Percentiles rank a stretch among this genome's conserved stretches.
Conservation (phyloP, 2,113 vertebrate genomes). For the Paramisgurnus dabryanus region DNA sequence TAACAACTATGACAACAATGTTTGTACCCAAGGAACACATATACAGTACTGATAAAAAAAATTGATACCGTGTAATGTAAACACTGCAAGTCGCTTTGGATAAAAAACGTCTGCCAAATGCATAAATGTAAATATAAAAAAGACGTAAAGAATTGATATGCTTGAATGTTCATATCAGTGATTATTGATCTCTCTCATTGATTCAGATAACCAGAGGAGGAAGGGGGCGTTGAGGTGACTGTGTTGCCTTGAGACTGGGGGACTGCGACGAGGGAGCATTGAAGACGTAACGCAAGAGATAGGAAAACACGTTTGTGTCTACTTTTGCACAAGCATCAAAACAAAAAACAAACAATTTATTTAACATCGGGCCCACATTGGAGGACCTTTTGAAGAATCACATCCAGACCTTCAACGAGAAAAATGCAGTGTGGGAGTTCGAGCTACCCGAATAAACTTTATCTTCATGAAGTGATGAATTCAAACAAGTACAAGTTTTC, state of each 20-base stretch:
- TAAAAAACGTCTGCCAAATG: too few relatives aligned
- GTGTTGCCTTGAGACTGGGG: constrained; percentile 89
- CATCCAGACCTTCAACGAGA: constrained; percentile 80
- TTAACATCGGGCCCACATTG: constrained; percentile 79
- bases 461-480: constrained; percentile 69
- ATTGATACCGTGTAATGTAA: too few relatives aligned
- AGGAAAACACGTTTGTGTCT: constrained; percentile 83
- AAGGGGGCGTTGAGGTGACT: constrained; percentile 75
- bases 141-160: too few relatives aligned
- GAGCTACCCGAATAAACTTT: constrained; percentile 73
- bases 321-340: constrained; percentile 90
- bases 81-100: too few relatives aligned
- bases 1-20: not conserved
- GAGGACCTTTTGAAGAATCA: constrained; percentile 63
- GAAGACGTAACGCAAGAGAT: constrained; percentile 63
- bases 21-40: too few relatives aligned
- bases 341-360: constrained; percentile 76
- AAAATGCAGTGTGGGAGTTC: constrained; percentile 80
- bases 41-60: too few relatives aligned
- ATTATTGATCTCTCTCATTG: constrained; percentile 60
- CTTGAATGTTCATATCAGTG: too few relatives aligned
- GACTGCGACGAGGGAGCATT: constrained; percentile 79
- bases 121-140: too few relatives aligned
- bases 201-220: constrained; percentile 85
- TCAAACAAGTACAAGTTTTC: constrained; percentile 75